Conservation (phyloP, 2,797 vertebrate species). For the Squalus acanthias region DNA sequence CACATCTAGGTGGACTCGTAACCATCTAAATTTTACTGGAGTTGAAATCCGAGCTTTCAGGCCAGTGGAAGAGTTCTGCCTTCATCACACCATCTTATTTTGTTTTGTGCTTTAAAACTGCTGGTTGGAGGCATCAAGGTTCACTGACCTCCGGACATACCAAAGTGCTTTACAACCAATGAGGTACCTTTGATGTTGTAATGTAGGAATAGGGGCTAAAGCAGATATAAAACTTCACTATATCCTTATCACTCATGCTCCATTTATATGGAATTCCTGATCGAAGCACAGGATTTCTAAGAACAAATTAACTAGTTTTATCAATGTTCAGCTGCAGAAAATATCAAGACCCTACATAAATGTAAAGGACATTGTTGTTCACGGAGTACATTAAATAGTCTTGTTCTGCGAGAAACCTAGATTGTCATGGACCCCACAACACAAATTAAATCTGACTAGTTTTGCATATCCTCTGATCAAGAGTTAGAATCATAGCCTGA, state of each 20-base stretch:
- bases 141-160: not conserved
- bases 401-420: not conserved
- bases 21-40: not conserved
- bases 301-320: slow-evolving; percentile 17
- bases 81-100: not conserved
- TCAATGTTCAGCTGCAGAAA: not conserved
- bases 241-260: not conserved
- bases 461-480: not conserved
- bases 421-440: not conserved
- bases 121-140: not conserved
- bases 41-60: not conserved
- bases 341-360: not conserved
- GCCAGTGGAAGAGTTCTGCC: not conserved
- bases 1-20: not conserved
- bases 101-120: not conserved
- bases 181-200: not conserved
- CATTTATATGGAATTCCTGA: not conserved
- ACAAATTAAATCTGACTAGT: not conserved
- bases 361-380: not conserved
- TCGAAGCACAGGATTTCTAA: not conserved
- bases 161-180: not conserved
- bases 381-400: not conserved
- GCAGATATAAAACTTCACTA: not conserved
- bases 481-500: not conserved
- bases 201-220: not conserved